Base-by-base conservation (phyloP, 1,140 invertebrate genomes). In the Saccostrea echinata region DNA sequence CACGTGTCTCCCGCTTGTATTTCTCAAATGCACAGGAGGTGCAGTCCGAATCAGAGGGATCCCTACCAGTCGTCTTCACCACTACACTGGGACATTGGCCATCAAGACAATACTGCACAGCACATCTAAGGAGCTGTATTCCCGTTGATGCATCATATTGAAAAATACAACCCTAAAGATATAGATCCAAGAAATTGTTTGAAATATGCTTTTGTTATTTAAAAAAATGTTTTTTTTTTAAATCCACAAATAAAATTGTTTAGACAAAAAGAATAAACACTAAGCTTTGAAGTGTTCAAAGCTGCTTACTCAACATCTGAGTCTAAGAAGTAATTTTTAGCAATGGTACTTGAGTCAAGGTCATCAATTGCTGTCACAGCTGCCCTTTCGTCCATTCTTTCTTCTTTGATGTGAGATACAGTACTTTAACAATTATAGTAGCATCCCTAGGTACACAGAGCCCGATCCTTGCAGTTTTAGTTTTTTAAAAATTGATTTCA, bases 151-250 rank as follows among this genome's bases (percentile, higher is more conserved):
- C 53, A 84, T 33, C 13, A 57, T 16, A 27, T 84, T 84, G 52
- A 84, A 84, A n/a, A 84, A 84, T 18, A 84, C 83, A 35, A 61
- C 27, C 55, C 83, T 84, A 21, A 43, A 84, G 21, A 24, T 6
- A 84, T 21, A 84, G n/a, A 21, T 21, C 12, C 33, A 12, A 24
- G 24, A 76, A 33, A 21, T 82, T 12, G n/a, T n/a, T n/a, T n/a
- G n/a, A n/a, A n/a, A n/a, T n/a, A n/a, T n/a, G 4, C 27, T 35
- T 82, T 0, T 21, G 8, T 3, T 33, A 71, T 21, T 6, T 21
- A 71, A 11, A 24, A 11, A n/a, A n/a, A n/a, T n/a, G n/a, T n/a
- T n/a, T 71, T 33, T 0, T 0, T n/a, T n/a, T n/a, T n/a, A n/a
- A n/a, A n/a, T 6, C 11, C 21, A 16, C n/a, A 11, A 9, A 6